A percentile compares a stretch with the other conserved stretches of the same genome.
Conservation (phyloP, 2,888 invertebrate species). For the Hoplodrina ambigua region DNA sequence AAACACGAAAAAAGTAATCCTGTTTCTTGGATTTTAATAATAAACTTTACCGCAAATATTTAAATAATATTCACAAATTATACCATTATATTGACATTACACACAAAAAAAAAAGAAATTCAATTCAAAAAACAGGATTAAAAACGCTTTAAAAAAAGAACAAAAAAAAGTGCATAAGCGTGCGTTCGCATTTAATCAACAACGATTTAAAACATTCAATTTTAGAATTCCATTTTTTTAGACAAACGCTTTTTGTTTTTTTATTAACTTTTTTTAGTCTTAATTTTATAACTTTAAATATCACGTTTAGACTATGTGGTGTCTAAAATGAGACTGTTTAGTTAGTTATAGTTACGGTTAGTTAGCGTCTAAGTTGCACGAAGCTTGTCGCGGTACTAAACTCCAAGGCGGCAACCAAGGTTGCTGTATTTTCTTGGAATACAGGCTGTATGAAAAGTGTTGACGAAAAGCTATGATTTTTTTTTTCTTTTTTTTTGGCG, state of each 20-base stretch:
- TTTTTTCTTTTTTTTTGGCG: not conserved
- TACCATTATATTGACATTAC: not conserved
- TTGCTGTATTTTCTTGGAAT: constrained; percentile 66
- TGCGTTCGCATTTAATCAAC: constrained; percentile 55
- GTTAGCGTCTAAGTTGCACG: constrained; percentile 65
- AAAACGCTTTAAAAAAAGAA: constrained; percentile 7
- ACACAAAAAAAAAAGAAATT: not conserved
- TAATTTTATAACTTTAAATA: constrained; percentile 54
- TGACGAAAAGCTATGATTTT: not conserved
- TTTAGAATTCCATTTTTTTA: constrained; percentile 64
- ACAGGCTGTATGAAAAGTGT: constrained; percentile 58
- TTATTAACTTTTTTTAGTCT: constrained; percentile 53
- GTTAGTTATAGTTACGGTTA: constrained; percentile 68
- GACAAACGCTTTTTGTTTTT: constrained; percentile 65
- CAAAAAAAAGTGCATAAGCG: constrained; percentile 59
- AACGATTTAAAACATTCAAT: constrained; percentile 57
- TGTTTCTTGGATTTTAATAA: not conserved
- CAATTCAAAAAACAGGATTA: constrained; percentile 14
- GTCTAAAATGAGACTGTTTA: constrained; percentile 63
- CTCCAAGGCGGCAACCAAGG: constrained; percentile 67
- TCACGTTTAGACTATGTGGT: constrained; percentile 67
- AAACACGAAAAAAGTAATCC: not conserved
- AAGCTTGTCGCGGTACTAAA: constrained; percentile 74
- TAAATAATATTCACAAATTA: not conserved
- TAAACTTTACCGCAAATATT: not conserved